Conservation (phyloP, 2,888 invertebrate genomes). For the Teleogryllus oceanicus region DNA sequence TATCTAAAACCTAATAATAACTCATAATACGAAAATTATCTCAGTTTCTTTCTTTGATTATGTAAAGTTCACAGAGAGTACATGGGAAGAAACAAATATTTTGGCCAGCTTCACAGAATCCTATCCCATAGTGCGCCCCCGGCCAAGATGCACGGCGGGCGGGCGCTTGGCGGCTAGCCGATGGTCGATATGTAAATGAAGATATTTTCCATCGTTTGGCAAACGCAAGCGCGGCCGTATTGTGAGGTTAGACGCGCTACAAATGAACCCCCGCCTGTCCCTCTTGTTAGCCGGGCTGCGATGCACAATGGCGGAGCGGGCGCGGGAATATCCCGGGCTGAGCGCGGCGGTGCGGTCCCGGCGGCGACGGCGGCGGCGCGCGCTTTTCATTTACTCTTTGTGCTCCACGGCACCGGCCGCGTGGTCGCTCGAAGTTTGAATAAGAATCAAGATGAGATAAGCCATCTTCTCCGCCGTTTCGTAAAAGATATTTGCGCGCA, state of each 20-base stretch:
- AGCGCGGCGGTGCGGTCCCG: not conserved
- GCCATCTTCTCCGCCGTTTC: not conserved
- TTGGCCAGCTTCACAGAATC: too few relatives aligned
- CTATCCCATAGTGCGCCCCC: too few relatives aligned
- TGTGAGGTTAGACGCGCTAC: not conserved
- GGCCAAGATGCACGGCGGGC: too few relatives aligned
- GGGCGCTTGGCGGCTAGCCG: not conserved
- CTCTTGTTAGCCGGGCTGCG: not conserved
- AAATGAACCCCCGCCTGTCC: constrained; percentile 5
- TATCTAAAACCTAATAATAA: too few relatives aligned
- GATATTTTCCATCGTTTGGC: constrained; percentile 18
- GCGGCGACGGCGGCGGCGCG: not conserved
- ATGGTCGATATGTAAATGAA: not conserved
- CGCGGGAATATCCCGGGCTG: too few relatives aligned
- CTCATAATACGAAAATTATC: too few relatives aligned
- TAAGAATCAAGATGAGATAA: constrained; percentile 1
- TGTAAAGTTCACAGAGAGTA: too few relatives aligned
- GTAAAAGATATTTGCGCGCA: constrained; percentile 18
- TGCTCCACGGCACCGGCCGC: not conserved
- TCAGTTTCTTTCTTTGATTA: too few relatives aligned
- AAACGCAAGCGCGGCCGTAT: not conserved
- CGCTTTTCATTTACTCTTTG: not conserved
- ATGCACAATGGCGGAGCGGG: not conserved
- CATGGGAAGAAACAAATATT: too few relatives aligned
- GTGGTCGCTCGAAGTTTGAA: constrained; percentile 18